A percentile compares a stretch with the other conserved stretches of the same genome.
These are phyloP conservation scores for Nephrotoma guestfalica DNA, from an alignment of 2,888 invertebrate genomes.

Conservation along the genomic window DNA sequence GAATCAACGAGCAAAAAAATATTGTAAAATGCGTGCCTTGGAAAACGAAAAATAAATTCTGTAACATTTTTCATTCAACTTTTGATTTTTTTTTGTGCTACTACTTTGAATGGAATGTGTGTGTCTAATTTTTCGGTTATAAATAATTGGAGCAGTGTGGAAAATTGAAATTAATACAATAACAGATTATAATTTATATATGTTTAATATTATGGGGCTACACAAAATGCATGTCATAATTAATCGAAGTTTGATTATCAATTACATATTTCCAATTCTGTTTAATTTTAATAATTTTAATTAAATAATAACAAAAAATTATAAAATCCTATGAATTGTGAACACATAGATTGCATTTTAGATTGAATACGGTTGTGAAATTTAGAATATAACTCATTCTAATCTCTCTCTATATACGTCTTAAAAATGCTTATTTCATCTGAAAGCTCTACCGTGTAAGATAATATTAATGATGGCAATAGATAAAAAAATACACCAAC, in stretches of 20 bases:
- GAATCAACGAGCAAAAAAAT: neutral
- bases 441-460: neutral
- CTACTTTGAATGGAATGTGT: neutral
- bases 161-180: neutral
- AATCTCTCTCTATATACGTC: neutral
- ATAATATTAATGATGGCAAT: neutral
- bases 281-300: neutral
- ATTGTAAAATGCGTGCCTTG: slow-evolving; percentile 1
- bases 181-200: neutral
- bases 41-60: neutral
- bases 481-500: neutral
- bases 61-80: slow-evolving; percentile 3
- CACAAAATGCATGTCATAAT: neutral
- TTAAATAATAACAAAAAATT: too few relatives aligned
- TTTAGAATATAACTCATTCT: neutral
- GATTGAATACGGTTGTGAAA: neutral
- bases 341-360: neutral
- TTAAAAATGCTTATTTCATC: neutral
- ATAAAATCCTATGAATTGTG: neutral
- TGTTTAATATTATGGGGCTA: neutral
- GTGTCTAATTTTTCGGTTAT: neutral
- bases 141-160: neutral
- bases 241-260: neutral
- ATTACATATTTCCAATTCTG: neutral
- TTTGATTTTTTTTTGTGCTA: neutral